Percentiles rank a stretch among this genome's conserved stretches.
Conservation (phyloP, 2,797 vertebrate genomes). For the Euthynnus affinis region DNA sequence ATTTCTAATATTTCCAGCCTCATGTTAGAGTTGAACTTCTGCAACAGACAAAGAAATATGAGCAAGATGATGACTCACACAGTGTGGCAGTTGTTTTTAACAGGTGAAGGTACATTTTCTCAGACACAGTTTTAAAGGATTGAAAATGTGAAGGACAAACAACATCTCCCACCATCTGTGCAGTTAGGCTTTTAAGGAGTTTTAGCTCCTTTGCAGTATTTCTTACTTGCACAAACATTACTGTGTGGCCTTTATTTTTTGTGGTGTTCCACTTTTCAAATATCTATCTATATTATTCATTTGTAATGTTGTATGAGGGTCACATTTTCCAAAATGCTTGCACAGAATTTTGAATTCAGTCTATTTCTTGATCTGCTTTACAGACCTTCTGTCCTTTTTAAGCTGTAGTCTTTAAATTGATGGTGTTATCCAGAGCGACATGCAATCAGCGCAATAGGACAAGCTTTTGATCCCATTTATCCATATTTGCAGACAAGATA, state of each 20-base stretch:
- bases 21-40: background rate
- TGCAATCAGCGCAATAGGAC: background rate
- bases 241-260: background rate
- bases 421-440: background rate
- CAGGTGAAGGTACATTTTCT: conserved; percentile 10
- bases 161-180: background rate
- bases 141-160: conserved; percentile 6
- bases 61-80: background rate
- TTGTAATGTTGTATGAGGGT: background rate
- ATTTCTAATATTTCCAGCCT: too few relatives aligned
- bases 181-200: too few relatives aligned
- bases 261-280: background rate
- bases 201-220: background rate
- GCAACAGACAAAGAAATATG: background rate
- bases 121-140: background rate
- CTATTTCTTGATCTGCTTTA: background rate
- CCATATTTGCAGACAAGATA: background rate
- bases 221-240: background rate
- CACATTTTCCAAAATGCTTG: conserved; percentile 1
- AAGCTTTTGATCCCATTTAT: conserved; percentile 11
- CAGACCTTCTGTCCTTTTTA: background rate
- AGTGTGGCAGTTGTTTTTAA: background rate
- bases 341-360: background rate
- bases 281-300: background rate
- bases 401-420: background rate